These are phyloP conservation scores for Macrobrachium rosenbergii DNA, from an alignment of 1,140 invertebrate genomes.

Conservation along the genomic window DNA sequence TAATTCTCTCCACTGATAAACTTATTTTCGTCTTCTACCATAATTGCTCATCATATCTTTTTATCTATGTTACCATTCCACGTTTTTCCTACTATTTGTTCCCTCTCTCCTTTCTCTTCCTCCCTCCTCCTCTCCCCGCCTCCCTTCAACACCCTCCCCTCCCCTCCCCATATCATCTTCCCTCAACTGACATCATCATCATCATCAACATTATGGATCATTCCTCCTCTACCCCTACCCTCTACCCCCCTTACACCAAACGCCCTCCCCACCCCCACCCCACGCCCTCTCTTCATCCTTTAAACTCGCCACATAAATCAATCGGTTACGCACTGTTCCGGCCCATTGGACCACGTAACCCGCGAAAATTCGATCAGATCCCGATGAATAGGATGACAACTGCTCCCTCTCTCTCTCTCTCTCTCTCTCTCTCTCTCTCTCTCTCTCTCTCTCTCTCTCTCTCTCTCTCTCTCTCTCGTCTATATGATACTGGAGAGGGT, in stretches of 20 bases:
- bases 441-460: constrained; percentile 16
- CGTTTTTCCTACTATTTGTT: neutral
- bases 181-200: neutral
- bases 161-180: neutral
- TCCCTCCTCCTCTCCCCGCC: neutral
- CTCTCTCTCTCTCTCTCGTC: neutral
- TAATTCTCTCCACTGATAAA: neutral
- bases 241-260: neutral
- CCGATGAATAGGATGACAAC: constrained; percentile 30
- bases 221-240: neutral
- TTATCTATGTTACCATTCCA: neutral
- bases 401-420: constrained; percentile 5
- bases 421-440: constrained; percentile 26
- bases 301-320: constrained; percentile 49
- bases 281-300: neutral
- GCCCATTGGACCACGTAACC: constrained; percentile 30
- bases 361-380: constrained; percentile 55
- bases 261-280: neutral
- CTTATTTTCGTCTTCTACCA: neutral
- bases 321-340: constrained; percentile 47
- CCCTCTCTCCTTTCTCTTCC: neutral
- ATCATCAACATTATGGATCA: neutral
- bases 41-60: neutral
- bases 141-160: neutral
- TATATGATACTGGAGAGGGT: too few relatives aligned